Conservation (phyloP, 2,113 vertebrate species). For the Cygnus atratus region DNA sequence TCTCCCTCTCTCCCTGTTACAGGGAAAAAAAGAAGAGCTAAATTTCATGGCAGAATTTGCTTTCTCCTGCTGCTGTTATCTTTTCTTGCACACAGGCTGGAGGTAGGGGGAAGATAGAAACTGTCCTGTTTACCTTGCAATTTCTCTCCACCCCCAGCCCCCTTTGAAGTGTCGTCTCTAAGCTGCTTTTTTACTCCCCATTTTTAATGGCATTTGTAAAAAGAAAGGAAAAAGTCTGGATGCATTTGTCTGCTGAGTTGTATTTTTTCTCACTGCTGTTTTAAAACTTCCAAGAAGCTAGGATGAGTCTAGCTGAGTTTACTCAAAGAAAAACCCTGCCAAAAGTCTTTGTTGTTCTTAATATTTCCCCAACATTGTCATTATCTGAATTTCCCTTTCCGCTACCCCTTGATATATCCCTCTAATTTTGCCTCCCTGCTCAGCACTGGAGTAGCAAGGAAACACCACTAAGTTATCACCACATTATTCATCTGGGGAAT, state of each 20-base stretch:
- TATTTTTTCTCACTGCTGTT: not conserved
- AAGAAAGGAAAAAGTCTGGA: not conserved
- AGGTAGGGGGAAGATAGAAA: slow-evolving; percentile 51
- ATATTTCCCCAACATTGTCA: not conserved
- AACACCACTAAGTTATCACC: slow-evolving; percentile 25
- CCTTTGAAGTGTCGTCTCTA: slow-evolving; percentile 55
- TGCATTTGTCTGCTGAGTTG: not conserved
- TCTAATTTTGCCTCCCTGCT: not conserved
- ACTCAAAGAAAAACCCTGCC: not conserved
- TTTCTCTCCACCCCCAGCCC: slow-evolving; percentile 15
- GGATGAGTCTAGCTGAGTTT: not conserved
- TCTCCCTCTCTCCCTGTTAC: slow-evolving; percentile 20
- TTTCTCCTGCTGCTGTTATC: slow-evolving; percentile 66
- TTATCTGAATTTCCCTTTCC: slow-evolving; percentile 13
- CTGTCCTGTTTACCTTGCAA: slow-evolving; percentile 57
- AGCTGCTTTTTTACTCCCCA: slow-evolving; percentile 23
- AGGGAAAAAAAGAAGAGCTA: slow-evolving; percentile 45
- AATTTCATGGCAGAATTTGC: slow-evolving; percentile 53
- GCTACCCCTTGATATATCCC: not conserved
- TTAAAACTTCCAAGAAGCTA: not conserved
- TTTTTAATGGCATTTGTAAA: slow-evolving; percentile 52
- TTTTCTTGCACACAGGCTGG: slow-evolving; percentile 52
- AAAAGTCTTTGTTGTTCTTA: not conserved
- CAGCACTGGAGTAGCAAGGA: not conserved
- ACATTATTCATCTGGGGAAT: not conserved